A percentile compares a stretch with the other conserved stretches of the same genome.
Conservation (phyloP, 2,113 vertebrate genomes). For the Alectura lathami region DNA sequence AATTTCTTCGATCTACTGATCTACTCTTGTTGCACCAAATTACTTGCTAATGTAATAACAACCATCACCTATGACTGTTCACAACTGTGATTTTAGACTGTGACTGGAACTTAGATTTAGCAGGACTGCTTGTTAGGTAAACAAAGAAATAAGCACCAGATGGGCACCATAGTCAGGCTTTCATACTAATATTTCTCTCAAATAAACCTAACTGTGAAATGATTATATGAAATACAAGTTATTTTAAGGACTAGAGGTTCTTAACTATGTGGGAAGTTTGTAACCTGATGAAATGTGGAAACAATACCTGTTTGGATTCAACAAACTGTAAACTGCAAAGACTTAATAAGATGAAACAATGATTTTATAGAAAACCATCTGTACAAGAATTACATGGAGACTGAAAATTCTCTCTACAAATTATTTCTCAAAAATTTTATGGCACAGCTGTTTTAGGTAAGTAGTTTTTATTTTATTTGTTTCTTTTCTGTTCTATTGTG, state of each 20-base stretch:
- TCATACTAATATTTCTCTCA: not conserved
- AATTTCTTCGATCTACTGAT: not conserved
- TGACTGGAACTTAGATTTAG: not conserved
- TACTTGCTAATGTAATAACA: not conserved
- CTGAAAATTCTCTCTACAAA: not conserved
- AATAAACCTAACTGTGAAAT: not conserved
- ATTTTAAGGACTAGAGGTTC: not conserved
- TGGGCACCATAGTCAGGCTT: not conserved
- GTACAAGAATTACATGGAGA: not conserved
- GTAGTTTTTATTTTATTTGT: not conserved
- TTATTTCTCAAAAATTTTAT: not conserved
- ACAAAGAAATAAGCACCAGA: not conserved
- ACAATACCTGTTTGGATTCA: not conserved
- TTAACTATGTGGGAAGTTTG: not conserved
- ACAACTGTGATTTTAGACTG: not conserved
- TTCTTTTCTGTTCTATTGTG: not conserved
- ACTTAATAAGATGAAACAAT: not conserved
- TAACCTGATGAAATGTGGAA: not conserved
- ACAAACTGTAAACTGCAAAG: not conserved
- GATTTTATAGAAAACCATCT: not conserved
- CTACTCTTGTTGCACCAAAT: not conserved
- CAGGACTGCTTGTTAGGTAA: not conserved
- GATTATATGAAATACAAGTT: not conserved
- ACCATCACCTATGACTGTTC: not conserved
- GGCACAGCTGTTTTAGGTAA: not conserved